Evolutionary conservation across 64 coral and sea anemone genomes (phyloP).

Genomic region (Montipora sp.): DNA sequence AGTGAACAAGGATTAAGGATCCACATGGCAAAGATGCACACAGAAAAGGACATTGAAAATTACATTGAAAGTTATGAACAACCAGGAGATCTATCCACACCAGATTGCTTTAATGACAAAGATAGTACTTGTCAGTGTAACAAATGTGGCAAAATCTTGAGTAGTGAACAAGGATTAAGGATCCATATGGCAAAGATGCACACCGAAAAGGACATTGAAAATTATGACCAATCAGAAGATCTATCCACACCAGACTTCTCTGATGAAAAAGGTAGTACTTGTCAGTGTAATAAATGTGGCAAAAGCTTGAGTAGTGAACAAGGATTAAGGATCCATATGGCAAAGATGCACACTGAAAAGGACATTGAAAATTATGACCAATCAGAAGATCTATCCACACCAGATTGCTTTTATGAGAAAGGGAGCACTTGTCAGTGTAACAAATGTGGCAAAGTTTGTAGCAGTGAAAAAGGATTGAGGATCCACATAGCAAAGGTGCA

Average conservation of each 20-base stretch:
- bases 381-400: background rate
- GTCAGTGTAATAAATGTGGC: background rate
- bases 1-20: background rate
- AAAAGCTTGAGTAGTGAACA: background rate
- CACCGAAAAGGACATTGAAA: background rate
- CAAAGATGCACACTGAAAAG: background rate
- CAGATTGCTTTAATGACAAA: background rate
- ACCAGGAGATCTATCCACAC: background rate
- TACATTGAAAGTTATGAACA: background rate
- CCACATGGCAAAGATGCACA: background rate
- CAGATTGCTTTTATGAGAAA: background rate
- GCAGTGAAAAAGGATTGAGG: background rate
- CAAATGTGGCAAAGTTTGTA: background rate
- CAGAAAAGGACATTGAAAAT: too few species aligned
- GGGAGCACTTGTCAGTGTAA: background rate
- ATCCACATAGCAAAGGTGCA: background rate
- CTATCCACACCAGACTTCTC: background rate
- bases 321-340: background rate
- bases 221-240: background rate
- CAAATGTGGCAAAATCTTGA: background rate
- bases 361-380: background rate
- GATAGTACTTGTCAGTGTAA: background rate
- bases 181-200: background rate
- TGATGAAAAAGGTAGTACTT: background rate
- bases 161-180: background rate